A percentile compares a stretch with the other conserved stretches of the same genome.
Conservation (phyloP, 2,888 invertebrate genomes). For the Agrochola lychnidis region DNA sequence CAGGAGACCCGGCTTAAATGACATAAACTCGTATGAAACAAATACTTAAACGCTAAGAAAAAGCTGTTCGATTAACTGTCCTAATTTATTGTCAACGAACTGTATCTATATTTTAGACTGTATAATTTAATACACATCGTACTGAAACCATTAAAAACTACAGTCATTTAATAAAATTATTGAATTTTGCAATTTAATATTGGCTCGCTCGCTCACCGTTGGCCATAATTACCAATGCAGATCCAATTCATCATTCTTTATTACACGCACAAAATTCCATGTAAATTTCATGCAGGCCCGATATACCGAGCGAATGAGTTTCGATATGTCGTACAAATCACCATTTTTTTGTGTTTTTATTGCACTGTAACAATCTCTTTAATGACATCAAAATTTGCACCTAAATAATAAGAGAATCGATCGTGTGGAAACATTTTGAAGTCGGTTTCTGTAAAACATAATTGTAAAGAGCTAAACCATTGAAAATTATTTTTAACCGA, state of each 20-base stretch:
- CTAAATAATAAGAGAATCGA: slow-evolving; percentile 40
- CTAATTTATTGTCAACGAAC: slow-evolving; percentile 1
- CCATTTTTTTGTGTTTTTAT: slow-evolving; percentile 74
- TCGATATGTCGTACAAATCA: slow-evolving; percentile 85
- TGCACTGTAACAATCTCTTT: slow-evolving; percentile 63
- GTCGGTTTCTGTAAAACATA: background rate
- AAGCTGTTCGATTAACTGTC: background rate
- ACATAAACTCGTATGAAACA: background rate
- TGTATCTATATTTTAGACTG: background rate
- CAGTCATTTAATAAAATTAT: slow-evolving; percentile 85
- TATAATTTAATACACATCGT: slow-evolving; percentile 36
- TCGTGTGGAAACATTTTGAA: slow-evolving; percentile 12
- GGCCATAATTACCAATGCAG: slow-evolving; percentile 89
- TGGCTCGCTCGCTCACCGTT: slow-evolving; percentile 83
- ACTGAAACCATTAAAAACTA: slow-evolving; percentile 64
- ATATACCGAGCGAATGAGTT: slow-evolving; percentile 83
- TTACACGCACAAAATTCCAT: slow-evolving; percentile 89
- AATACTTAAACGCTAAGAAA: background rate
- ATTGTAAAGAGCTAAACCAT: background rate
- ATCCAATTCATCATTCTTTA: slow-evolving; percentile 90
- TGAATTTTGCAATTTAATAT: slow-evolving; percentile 88
- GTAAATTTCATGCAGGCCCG: slow-evolving; percentile 88
- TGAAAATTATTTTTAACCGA: too few species aligned
- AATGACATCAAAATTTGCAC: slow-evolving; percentile 66
- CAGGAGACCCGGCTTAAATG: too few species aligned